A percentile compares a stretch with the other conserved stretches of the same genome.
Conservation (phyloP, 2,113 vertebrate species). For the Acanthisitta chloris region DNA sequence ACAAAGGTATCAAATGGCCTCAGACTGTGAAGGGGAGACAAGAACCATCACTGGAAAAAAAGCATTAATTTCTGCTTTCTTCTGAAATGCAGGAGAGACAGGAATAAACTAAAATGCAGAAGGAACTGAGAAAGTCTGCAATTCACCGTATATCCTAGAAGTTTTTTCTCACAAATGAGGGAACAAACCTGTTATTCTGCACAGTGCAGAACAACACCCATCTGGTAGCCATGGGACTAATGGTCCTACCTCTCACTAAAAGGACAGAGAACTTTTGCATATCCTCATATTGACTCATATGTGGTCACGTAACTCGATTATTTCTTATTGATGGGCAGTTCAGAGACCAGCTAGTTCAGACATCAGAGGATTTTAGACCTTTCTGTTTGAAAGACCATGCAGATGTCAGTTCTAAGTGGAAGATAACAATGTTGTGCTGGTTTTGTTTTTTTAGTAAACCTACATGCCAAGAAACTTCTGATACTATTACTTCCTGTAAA, state of each 20-base stretch:
- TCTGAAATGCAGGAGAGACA: not conserved
- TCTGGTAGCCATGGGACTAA: not conserved
- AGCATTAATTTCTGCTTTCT: not conserved
- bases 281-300: not conserved
- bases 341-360: not conserved
- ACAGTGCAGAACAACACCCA: not conserved
- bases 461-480: slow-evolving; percentile 5
- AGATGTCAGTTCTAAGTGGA: not conserved
- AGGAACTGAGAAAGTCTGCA: not conserved
- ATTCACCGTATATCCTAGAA: accelerated
- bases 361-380: not conserved
- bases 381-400: not conserved
- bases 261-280: not conserved
- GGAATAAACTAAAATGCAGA: not conserved
- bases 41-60: not conserved
- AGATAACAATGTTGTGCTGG: not conserved
- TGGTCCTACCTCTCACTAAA: not conserved
- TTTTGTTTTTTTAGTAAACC: not conserved
- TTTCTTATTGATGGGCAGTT: not conserved
- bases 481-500: slow-evolving; percentile 31
- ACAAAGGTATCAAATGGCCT: not conserved
- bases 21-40: not conserved
- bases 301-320: not conserved
- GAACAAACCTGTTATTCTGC: not conserved
- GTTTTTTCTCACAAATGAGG: not conserved